Conservation (phyloP, 2,797 vertebrate species). For the Tapera naevia region DNA sequence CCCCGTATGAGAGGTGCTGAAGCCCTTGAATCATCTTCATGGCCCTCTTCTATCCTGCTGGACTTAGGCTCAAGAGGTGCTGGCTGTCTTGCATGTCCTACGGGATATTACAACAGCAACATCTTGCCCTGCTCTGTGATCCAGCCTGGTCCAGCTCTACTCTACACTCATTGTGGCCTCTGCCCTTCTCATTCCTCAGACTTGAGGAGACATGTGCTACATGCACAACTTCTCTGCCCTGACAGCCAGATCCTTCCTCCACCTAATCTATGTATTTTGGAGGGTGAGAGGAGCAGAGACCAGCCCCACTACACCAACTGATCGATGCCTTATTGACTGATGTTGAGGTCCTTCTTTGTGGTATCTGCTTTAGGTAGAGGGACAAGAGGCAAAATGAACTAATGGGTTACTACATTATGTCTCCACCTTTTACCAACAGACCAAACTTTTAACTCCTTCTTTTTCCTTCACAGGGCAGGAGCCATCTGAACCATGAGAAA, state of each 20-base stretch:
- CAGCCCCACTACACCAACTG: background rate
- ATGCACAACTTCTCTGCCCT: background rate
- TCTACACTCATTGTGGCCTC: background rate
- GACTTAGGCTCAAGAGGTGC: background rate
- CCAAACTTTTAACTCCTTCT: background rate
- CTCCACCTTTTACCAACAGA: background rate
- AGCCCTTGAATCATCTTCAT: background rate
- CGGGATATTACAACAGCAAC: background rate
- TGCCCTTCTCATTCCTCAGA: background rate
- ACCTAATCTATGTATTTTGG: background rate
- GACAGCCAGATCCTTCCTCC: background rate
- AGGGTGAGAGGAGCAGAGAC: background rate
- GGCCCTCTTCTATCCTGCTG: no score
- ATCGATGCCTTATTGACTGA: background rate
- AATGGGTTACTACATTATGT: background rate
- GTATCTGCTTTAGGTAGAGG: background rate
- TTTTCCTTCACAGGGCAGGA: constrained; percentile 79
- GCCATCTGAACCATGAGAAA: constrained; percentile 92
- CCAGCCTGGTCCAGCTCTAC: background rate
- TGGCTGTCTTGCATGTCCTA: background rate
- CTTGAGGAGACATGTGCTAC: background rate
- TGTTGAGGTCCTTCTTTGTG: background rate
- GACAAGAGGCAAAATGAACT: background rate
- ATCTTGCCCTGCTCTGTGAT: background rate
- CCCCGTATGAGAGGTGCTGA: no score